Conservation (phyloP, 1,140 invertebrate species). For the Heliothis virescens region DNA sequence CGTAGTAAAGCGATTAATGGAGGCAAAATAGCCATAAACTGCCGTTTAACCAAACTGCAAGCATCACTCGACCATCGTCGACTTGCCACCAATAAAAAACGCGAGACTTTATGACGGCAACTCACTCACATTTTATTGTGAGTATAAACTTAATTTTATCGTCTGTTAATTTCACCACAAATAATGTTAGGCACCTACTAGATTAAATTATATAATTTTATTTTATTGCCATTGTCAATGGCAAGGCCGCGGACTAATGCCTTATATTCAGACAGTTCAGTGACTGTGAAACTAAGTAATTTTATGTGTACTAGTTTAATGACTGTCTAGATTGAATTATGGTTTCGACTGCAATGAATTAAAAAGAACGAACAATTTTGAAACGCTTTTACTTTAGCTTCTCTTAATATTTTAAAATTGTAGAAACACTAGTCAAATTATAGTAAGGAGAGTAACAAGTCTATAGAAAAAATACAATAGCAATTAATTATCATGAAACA, state of each 20-base stretch:
- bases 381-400: too few relatives aligned
- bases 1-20: conserved; percentile 86
- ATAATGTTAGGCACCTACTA: conserved; percentile 80
- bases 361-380: too few relatives aligned
- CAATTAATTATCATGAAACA: conserved; percentile 11
- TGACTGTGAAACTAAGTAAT: conserved; percentile 33
- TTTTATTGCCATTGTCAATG: conserved; percentile 72
- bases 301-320: conserved; percentile 6
- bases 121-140: conserved; percentile 86
- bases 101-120: conserved; percentile 86
- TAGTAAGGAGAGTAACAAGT: background rate
- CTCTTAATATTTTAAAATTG: too few relatives aligned
- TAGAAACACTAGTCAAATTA: too few relatives aligned
- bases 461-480: background rate
- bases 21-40: conserved; percentile 85
- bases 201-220: conserved; percentile 78
- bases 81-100: conserved; percentile 85
- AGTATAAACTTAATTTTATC: conserved; percentile 86
- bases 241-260: conserved; percentile 64
- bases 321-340: conserved; percentile 20
- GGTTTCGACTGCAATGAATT: background rate
- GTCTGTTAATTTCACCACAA: conserved; percentile 86
- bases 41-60: conserved; percentile 86
- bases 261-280: conserved; percentile 43
- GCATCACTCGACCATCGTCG: conserved; percentile 82